Evolutionary conservation across 2,888 invertebrate species (phyloP), one percentile per base, ranked within the genome.

Genomic region (Stenotaenia linearis): DNA sequence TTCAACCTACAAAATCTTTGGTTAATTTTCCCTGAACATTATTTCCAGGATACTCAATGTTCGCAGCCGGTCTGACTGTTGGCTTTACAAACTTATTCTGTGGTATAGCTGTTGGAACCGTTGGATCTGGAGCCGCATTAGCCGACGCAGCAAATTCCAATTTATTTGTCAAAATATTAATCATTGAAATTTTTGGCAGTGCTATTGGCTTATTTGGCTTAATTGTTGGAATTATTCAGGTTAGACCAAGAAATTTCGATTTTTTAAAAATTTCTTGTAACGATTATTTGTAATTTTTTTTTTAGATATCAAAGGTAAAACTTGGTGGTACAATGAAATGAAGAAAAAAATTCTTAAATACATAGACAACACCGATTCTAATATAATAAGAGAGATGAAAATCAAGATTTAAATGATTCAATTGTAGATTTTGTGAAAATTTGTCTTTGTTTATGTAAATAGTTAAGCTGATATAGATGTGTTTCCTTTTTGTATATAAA

Each of bases 151-250:
- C 98, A 56, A 97, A 99, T 86, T 92, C 96, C 21, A 91, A 94
- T 2, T 90, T 99, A 7, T 99, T 99, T 85, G 98, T 99, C 78
- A 98, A 98, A 88, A 97, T 99, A 86, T 90, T 99, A 69, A 98
- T 99, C 86, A 94, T 99, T 75, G 99, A 99, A 89, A 99, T 99
- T 88, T 99, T 99, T 86, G 99, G 97, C 80, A 97, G 96, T 85
- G 99, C 99, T 84, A 98, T 99, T 85, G 99, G 99, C 85, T 91
- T 99, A 25, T 99, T 99, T 87, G 99, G 99, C 79, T 90, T 99
- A 80, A 99, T 99, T 87, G 97, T 99, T 82, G 97, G 98, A 83
- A 97, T 99, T 87, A 95, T 95, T 86, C 93, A 96, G 93, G 90
- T 90, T 85, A 45, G n/a, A n/a, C n/a, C 9, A n/a, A n/a, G n/a